Conservation (phyloP, 2,797 vertebrate species). For the Diplodus sargus region DNA sequence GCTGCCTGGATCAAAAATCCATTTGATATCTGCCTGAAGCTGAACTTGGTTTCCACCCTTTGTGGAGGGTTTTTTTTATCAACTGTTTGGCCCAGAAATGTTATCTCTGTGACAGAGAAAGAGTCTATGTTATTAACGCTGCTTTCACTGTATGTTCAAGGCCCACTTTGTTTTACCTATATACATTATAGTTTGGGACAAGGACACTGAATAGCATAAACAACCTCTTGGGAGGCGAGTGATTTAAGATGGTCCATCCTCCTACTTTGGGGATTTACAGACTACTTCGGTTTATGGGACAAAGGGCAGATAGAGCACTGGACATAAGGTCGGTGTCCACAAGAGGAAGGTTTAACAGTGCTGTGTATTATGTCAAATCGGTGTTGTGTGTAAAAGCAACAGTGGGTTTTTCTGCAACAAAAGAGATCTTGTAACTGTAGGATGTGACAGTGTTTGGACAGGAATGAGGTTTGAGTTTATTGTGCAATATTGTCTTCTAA, state of each 20-base stretch:
- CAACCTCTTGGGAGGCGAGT: conserved; percentile 39
- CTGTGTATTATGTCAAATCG: conserved; percentile 20
- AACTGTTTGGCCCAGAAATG: conserved; percentile 8
- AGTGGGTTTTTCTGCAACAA: background rate
- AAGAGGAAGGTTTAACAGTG: background rate
- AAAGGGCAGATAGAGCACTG: conserved; percentile 35
- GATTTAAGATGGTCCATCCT: conserved; percentile 57
- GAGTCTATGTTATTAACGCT: conserved; percentile 1
- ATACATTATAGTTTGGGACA: conserved; percentile 50
- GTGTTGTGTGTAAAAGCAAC: background rate
- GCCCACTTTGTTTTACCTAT: conserved; percentile 45
- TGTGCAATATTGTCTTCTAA: background rate
- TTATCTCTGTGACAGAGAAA: background rate
- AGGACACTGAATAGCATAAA: conserved; percentile 42
- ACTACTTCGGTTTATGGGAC: conserved; percentile 56
- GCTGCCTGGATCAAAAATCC: conserved; percentile 17
- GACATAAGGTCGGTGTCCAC: conserved; percentile 10
- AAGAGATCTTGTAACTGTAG: background rate
- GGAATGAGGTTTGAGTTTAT: too few species aligned
- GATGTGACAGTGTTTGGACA: background rate
- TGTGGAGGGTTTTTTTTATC: background rate
- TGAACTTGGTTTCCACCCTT: conserved; percentile 10
- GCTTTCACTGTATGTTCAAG: conserved; percentile 7
- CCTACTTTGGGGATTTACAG: conserved; percentile 47
- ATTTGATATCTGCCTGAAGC: conserved; percentile 29